Percentiles rank a stretch among this genome's conserved stretches.
These are phyloP conservation scores for Sinhomidia bicolor DNA, from an alignment of 2,888 invertebrate species.

Conservation along the genomic window DNA sequence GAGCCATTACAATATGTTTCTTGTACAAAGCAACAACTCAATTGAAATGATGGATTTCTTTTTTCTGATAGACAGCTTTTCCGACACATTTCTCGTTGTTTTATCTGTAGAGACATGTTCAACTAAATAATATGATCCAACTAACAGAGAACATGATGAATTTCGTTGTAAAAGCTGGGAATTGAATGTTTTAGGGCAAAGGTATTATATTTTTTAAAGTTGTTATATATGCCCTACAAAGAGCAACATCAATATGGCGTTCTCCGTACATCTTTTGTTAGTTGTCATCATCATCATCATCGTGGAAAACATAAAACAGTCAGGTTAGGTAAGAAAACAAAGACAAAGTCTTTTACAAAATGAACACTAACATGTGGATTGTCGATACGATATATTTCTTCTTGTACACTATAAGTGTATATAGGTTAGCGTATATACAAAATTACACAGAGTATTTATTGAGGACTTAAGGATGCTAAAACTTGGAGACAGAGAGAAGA, in stretches of 20 bases:
- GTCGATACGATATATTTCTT: too few species aligned
- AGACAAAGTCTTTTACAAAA: too few species aligned
- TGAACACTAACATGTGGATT: too few species aligned
- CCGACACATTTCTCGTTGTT: neutral
- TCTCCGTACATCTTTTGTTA: neutral
- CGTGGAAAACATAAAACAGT: neutral
- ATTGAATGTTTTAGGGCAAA: neutral
- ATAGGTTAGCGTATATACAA: neutral
- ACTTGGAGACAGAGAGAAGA: slow-evolving; percentile 18
- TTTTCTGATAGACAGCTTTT: neutral
- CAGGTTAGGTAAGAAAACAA: too few species aligned
- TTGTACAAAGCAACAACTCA: neutral
- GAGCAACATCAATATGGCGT: too few species aligned
- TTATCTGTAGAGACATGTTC: neutral
- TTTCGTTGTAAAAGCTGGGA: neutral
- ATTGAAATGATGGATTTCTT: neutral
- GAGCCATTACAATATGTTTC: neutral
- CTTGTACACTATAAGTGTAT: too few species aligned
- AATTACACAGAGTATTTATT: slow-evolving; percentile 17
- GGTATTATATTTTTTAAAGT: neutral
- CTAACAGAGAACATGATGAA: neutral
- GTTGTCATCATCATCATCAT: neutral
- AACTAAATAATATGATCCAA: slow-evolving; percentile 1
- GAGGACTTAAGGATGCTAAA: slow-evolving; percentile 19
- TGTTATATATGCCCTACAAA: neutral